Evolutionary conservation across 2,888 invertebrate species (phyloP).

Genomic region (Dyspetes luteomarginatus): DNA sequence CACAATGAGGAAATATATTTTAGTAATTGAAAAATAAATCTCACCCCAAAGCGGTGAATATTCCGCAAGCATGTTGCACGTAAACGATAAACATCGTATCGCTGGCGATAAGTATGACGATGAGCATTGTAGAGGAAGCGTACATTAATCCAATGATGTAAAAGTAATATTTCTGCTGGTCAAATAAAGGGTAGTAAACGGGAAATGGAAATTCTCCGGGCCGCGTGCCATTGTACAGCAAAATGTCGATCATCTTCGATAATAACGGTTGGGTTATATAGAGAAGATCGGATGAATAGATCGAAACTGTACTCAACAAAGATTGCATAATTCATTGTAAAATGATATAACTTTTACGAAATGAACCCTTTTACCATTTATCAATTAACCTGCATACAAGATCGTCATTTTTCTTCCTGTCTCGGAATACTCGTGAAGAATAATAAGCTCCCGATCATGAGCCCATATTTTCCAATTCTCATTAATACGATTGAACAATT

Average conservation of each 20-base stretch:
- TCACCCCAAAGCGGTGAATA: constrained; percentile 47
- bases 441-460: constrained; percentile 4
- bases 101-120: not conserved
- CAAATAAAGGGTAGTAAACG: constrained; percentile 19
- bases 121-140: not conserved
- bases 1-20: not conserved
- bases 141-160: not conserved
- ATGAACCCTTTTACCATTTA: not conserved
- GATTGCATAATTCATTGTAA: not conserved
- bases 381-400: constrained; percentile 37
- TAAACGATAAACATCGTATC: constrained; percentile 33
- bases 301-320: not conserved
- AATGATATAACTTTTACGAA: not conserved
- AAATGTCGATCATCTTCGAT: not conserved
- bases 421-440: constrained; percentile 44
- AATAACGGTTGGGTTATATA: not conserved
- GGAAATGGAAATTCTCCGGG: constrained; percentile 9
- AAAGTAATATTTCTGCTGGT: constrained; percentile 47
- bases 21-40: not conserved
- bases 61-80: constrained; percentile 52
- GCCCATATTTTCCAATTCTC: constrained; percentile 49
- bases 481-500: constrained; percentile 19
- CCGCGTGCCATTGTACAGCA: not conserved
- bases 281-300: not conserved
- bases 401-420: constrained; percentile 24